Conservation (phyloP, 2,797 vertebrate species). For the Acipenser transmontanus region DNA sequence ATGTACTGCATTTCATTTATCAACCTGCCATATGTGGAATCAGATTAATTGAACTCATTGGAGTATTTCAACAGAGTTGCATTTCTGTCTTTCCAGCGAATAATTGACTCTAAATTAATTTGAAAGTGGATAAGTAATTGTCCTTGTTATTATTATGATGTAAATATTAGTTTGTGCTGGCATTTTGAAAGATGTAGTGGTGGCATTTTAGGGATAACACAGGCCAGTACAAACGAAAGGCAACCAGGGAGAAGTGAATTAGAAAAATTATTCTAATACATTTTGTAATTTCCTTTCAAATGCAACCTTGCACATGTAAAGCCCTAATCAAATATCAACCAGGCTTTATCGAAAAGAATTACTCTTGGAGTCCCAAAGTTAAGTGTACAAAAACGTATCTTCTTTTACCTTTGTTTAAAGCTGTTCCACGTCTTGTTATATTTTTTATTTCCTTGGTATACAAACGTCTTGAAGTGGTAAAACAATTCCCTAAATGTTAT, state of each 20-base stretch:
- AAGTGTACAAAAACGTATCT: no score
- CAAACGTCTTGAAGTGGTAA: no score
- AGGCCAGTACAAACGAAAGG: slow-evolving; percentile 40
- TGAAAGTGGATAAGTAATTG: slow-evolving; percentile 43
- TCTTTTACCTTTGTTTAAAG: no score
- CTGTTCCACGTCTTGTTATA: no score
- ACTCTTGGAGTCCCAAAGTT: neutral
- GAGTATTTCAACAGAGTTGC: slow-evolving; percentile 41
- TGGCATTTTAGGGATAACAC: slow-evolving; percentile 36
- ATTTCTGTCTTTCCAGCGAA: slow-evolving; percentile 42
- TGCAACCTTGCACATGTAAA: slow-evolving; percentile 27
- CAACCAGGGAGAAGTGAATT: slow-evolving; percentile 42
- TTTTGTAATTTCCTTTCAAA: slow-evolving; percentile 31
- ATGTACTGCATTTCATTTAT: slow-evolving; percentile 65
- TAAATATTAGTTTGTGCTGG: slow-evolving; percentile 55
- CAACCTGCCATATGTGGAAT: slow-evolving; percentile 56
- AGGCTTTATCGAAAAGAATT: slow-evolving; percentile 25
- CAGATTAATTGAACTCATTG: slow-evolving; percentile 71
- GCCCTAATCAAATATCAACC: slow-evolving; percentile 31
- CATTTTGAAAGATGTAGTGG: slow-evolving; percentile 43
- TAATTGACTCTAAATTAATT: slow-evolving; percentile 54
- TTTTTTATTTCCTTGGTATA: no score
- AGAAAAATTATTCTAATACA: slow-evolving; percentile 49
- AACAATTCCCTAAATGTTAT: no score
- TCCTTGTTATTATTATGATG: slow-evolving; percentile 70